Evolutionary conservation across 2,888 invertebrate genomes (phyloP).

Genomic region (Agonopterix alstromeriana): DNA sequence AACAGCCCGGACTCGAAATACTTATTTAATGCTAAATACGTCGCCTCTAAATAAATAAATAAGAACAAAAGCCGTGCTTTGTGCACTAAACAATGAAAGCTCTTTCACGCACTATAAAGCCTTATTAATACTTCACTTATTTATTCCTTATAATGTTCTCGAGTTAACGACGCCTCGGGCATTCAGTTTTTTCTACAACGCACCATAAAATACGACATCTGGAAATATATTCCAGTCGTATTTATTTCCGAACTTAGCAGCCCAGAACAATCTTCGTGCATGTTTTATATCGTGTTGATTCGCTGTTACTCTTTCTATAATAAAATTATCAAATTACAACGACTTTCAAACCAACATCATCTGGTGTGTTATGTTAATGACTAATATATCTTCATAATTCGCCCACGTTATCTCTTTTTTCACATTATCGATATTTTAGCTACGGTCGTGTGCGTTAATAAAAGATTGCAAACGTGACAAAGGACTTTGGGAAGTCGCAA

Average conservation of each 20-base stretch:
- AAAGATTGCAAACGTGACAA: slow-evolving; percentile 45
- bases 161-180: slow-evolving; percentile 66
- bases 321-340: slow-evolving; percentile 13
- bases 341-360: slow-evolving; percentile 4
- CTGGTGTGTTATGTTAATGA: slow-evolving; percentile 11
- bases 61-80: slow-evolving; percentile 39
- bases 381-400: slow-evolving; percentile 12
- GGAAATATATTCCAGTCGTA: slow-evolving; percentile 46
- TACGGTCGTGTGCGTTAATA: slow-evolving; percentile 35
- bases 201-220: slow-evolving; percentile 66
- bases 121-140: slow-evolving; percentile 68
- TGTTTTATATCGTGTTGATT: slow-evolving; percentile 30
- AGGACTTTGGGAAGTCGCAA: slow-evolving; percentile 56
- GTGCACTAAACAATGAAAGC: slow-evolving; percentile 57
- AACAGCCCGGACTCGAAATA: slow-evolving; percentile 22
- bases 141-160: slow-evolving; percentile 72
- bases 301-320: slow-evolving; percentile 15
- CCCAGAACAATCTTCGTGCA: slow-evolving; percentile 36
- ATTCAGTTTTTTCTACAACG: slow-evolving; percentile 63
- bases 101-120: slow-evolving; percentile 71
- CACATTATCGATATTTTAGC: slow-evolving; percentile 33
- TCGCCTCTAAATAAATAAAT: slow-evolving; percentile 35
- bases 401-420: slow-evolving; percentile 25
- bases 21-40: slow-evolving; percentile 35
- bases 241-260: slow-evolving; percentile 49